phyloP scores from a whole-genome alignment of 2,888 invertebrate species.

The Catocala sponsa region DNA sequence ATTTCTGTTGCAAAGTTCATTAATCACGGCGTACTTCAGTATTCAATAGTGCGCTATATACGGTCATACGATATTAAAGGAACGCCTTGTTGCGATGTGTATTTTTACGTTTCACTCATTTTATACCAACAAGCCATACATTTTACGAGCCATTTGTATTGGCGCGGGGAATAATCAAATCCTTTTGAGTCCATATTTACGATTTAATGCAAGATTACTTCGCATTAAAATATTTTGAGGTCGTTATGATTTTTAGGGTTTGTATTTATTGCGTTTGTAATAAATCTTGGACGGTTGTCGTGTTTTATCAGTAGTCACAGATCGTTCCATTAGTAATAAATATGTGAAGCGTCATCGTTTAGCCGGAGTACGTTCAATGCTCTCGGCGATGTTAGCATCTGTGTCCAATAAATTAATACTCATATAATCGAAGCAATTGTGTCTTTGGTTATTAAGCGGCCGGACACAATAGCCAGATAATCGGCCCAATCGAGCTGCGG shows the following conservation, averaged over 20 bases:
- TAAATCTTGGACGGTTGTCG: conserved; percentile 29
- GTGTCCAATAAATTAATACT: conserved; percentile 56
- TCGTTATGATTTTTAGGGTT: conserved; percentile 31
- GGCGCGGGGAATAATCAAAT: conserved; percentile 30
- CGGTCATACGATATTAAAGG: not conserved
- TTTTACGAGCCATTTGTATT: conserved; percentile 38
- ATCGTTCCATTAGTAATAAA: conserved; percentile 14
- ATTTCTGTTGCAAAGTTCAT: conserved; percentile 12
- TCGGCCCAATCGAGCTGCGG: conserved; percentile 60
- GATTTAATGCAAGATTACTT: conserved; percentile 34
- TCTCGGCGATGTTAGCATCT: conserved; percentile 40
- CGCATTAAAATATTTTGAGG: conserved; percentile 40
- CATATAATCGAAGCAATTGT: conserved; percentile 54
- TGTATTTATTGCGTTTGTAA: conserved; percentile 32
- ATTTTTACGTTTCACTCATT: conserved; percentile 40
- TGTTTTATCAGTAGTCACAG: conserved; percentile 26
- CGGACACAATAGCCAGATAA: conserved; percentile 63
- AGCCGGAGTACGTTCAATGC: conserved; percentile 24
- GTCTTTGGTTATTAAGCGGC: conserved; percentile 57
- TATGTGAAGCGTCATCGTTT: conserved; percentile 7
- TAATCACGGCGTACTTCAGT: too few species aligned
- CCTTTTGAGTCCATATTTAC: conserved; percentile 40
- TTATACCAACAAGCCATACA: conserved; percentile 41
- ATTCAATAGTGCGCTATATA: too few species aligned
- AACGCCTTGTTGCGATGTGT: conserved; percentile 21